phyloP scores from a whole-genome alignment of 64 coral and sea anemone species.

The Pocillopora damicornis region DNA sequence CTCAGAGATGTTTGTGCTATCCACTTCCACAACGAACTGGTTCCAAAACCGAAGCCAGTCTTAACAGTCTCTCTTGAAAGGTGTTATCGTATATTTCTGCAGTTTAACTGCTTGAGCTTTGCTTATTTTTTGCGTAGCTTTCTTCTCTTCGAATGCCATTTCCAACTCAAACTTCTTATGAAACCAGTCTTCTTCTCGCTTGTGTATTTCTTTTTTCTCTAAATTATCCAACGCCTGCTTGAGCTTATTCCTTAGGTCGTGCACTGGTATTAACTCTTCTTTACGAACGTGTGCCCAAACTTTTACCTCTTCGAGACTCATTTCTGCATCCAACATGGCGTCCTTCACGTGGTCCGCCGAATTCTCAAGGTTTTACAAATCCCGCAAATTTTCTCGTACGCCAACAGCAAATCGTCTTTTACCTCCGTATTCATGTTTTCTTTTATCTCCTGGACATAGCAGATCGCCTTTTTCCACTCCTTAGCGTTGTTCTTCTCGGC shows the following conservation, averaged over 20 bases:
- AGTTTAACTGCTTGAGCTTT: conserved; percentile 58
- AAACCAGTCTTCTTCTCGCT: too few relatives aligned
- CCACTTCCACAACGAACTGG: conserved; percentile 71
- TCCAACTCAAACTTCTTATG: too few relatives aligned
- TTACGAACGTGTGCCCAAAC: neutral
- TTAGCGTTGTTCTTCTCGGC: neutral
- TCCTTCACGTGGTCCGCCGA: conserved; percentile 21
- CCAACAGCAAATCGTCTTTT: conserved; percentile 23
- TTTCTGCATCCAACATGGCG: conserved; percentile 42
- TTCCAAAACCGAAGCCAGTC: conserved; percentile 77
- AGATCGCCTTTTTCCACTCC: conserved; percentile 26
- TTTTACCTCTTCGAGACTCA: conserved; percentile 39
- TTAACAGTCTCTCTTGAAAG: conserved; percentile 52
- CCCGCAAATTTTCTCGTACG: conserved; percentile 15
- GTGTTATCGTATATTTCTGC: conserved; percentile 70
- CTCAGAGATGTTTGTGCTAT: conserved; percentile 54
- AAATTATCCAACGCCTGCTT: too few relatives aligned
- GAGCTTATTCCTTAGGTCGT: too few relatives aligned
- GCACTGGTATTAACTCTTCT: too few relatives aligned
- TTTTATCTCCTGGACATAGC: conserved; percentile 13
- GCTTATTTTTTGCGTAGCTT: neutral
- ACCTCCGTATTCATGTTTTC: conserved; percentile 11
- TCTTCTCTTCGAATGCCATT: neutral
- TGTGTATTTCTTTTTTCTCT: too few relatives aligned
- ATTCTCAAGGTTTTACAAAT: conserved; percentile 15